phyloP scores from a whole-genome alignment of 2,888 invertebrate genomes.

The Pharmacophagus antenor region DNA sequence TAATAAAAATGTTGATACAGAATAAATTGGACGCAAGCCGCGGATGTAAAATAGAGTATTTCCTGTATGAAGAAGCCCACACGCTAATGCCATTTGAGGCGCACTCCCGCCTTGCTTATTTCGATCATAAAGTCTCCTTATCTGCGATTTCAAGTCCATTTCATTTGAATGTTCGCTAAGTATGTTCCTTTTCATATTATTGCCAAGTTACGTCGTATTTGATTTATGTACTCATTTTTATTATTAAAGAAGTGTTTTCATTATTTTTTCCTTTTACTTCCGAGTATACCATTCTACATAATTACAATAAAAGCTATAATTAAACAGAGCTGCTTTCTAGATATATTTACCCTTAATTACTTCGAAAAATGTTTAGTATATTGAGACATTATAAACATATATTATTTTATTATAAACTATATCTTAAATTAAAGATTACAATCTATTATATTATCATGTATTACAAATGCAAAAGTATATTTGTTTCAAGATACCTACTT shows the following conservation, averaged over 20 bases:
- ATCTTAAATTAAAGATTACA: too few species aligned
- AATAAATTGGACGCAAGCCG: slow-evolving; percentile 17
- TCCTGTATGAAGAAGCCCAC: slow-evolving; percentile 42
- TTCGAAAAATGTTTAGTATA: too few species aligned
- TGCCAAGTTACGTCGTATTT: slow-evolving; percentile 25
- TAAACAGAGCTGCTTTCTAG: too few species aligned
- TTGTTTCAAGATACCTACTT: not conserved
- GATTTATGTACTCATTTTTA: slow-evolving; percentile 15
- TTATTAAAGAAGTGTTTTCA: slow-evolving; percentile 17
- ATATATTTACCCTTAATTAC: too few species aligned
- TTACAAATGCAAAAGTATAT: too few species aligned
- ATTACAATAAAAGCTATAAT: too few species aligned
- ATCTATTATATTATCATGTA: too few species aligned
- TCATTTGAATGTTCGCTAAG: slow-evolving; percentile 55
- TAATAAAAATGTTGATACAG: slow-evolving; percentile 11
- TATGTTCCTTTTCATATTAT: slow-evolving; percentile 28
- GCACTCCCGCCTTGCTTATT: slow-evolving; percentile 46
- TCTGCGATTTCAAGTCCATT: slow-evolving; percentile 75
- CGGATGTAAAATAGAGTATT: slow-evolving; percentile 34
- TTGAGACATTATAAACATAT: too few species aligned
- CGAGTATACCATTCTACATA: not conserved
- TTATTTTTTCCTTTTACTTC: slow-evolving; percentile 8
- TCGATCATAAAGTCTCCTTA: slow-evolving; percentile 67
- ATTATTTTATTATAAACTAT: too few species aligned
- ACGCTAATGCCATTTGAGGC: slow-evolving; percentile 38